Evolutionary conservation across 2,113 vertebrate genomes (phyloP), one percentile per base, ranked within the genome.

Genomic region (Apeltes quadracus): DNA sequence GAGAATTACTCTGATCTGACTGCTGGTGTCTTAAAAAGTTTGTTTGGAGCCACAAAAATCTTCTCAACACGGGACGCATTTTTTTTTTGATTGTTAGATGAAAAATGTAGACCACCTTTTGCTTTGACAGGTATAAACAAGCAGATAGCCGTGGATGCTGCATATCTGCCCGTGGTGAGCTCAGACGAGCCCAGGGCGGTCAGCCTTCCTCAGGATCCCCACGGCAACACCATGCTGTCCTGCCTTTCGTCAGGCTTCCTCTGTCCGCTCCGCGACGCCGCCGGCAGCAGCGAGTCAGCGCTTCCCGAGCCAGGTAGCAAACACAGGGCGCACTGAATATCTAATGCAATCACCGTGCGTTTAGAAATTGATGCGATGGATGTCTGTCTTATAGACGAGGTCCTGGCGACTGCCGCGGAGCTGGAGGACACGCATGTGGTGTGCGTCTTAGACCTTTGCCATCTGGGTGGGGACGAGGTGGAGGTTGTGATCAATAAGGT

Each of bases 401-500:
- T 89, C 18, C 27, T 91, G 25, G 61, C 2, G 25, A 87, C 82
- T 4, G 82, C 91, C 13, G 8, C n/a, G 81, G 91, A 94, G 18
- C 85, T 96, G 32, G 94, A 96, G 56, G 90, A 85, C 57, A 79
- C 78, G 3, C 94, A 92, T 1, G 87, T 97, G 6, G 78, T 97
- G 72, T 94, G 94, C 76, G 76, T 97, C 82, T 84, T 98, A 82
- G 96, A 96, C 79, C 72, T 96, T 57, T 97, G 94, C 90, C 95
- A 94, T 83, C 90, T 98, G 59, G 95, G 94, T 48, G 94, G 90
- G 66, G 87, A 94, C 65, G 88, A 92, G 55, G 86, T 95, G 22
- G 96, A 98, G 89, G 92, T 96, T 56, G 85, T 93, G 82, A 89
- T 98, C 82, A 94, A 89, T 81, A 96, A 94, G 89, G 87, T 96